Evolutionary conservation across 2,888 invertebrate species (phyloP), one percentile per base, ranked within the genome.

Genomic region (Catocala fraxini): DNA sequence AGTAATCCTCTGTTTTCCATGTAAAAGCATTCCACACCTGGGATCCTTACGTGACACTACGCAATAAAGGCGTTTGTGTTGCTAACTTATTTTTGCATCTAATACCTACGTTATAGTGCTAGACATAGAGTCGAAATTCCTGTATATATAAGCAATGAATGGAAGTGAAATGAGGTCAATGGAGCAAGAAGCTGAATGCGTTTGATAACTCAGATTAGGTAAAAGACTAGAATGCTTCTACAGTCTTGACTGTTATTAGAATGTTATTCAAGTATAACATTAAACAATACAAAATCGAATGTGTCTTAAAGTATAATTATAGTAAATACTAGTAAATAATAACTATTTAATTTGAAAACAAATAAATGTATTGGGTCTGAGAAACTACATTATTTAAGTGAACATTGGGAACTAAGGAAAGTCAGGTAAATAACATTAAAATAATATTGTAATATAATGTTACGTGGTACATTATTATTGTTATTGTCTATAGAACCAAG

Each of bases 21-120:
- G 89, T 88, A 86, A 88, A 91, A 89, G 89, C 87, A 89, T 89
- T 90, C 90, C 89, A 84, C 92, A 92, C 92, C 91, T 91, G 90
- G 88, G 87, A 86, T 87, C 87, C 83, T 89, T 87, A 82, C 92
- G 92, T 92, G 92, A 90, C 89, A 88, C 82, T 84, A 82, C 79
- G 87, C 89, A 89, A 91, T 92, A 92, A 92, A 89, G 83, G 80
- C 79, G 80, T 82, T 74, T 71, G 73, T 75, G 70, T 70, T 73
- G 71, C 78, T 69, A 82, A 72, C 51, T 75, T 75, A 59, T 33
- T 52, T 59, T 59, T 70, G 55, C 73, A 42, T 35, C 12, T 53
- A 56, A 71, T 66, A 69, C 35, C 47, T 67, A 77, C 79, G 73
- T 83, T 83, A 59, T 10, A 0, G 0, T 6, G 0, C 41, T 33